Percentiles rank a stretch among this genome's conserved stretches.
Evolutionary conservation across 2,888 invertebrate species (phyloP).

Genomic region (Caenorhabditis sp.): DNA sequence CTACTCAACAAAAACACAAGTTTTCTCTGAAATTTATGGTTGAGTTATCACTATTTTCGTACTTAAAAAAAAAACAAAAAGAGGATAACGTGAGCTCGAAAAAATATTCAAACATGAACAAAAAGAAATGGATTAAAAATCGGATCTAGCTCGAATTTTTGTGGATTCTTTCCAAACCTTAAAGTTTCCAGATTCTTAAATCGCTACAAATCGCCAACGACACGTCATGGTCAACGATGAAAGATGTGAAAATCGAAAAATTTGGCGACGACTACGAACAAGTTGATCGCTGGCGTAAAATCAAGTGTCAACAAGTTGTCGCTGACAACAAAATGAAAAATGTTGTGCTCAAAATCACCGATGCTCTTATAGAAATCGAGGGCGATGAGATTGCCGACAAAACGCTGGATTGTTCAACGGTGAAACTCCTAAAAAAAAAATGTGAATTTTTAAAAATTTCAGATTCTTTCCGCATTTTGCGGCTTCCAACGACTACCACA

Average conservation of each 20-base stretch:
- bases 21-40: too few species aligned
- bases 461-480: slow-evolving; percentile 9
- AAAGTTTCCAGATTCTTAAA: slow-evolving; percentile 41
- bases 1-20: too few species aligned
- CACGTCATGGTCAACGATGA: slow-evolving; percentile 31
- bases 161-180: too few species aligned
- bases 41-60: too few species aligned
- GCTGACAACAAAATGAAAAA: slow-evolving; percentile 10
- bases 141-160: too few species aligned
- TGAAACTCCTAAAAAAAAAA: slow-evolving; percentile 6
- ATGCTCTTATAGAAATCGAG: background rate
- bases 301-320: slow-evolving; percentile 16
- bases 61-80: too few species aligned
- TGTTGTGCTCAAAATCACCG: slow-evolving; percentile 7
- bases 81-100: too few species aligned
- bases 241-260: slow-evolving; percentile 15
- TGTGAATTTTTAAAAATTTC: slow-evolving; percentile 6
- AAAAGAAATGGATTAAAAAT: background rate
- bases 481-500: slow-evolving; percentile 28
- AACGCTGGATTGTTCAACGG: background rate
- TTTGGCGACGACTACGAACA: background rate
- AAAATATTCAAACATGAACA: too few species aligned
- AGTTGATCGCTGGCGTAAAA: background rate
- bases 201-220: slow-evolving; percentile 20
- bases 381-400: background rate